Percentiles rank a stretch among this genome's conserved stretches.
phyloP scores from a whole-genome alignment of 2,888 invertebrate genomes.

The Sarcophaga caerulescens region DNA sequence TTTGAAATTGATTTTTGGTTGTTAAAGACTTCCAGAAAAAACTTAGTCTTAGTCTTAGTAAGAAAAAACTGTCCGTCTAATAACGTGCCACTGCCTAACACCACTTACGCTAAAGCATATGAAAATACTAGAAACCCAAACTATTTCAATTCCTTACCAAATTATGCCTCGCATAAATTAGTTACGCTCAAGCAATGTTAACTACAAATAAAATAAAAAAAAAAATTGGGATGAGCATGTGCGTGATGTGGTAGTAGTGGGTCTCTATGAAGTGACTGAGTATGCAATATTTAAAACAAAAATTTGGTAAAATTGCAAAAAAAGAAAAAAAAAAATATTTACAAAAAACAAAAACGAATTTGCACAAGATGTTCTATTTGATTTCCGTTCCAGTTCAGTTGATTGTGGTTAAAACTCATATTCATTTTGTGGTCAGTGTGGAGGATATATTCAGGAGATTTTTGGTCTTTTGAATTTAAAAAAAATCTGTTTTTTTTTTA shows the following conservation, averaged over 20 bases:
- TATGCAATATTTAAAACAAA: not conserved
- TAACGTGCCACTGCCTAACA: too few species aligned
- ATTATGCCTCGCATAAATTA: not conserved
- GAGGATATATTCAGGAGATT: not conserved
- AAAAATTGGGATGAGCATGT: not conserved
- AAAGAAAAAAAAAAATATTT: too few species aligned
- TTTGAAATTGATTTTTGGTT: too few species aligned
- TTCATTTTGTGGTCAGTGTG: conserved; percentile 13
- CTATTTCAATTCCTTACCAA: not conserved
- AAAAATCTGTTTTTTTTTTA: not conserved
- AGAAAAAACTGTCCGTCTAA: too few species aligned
- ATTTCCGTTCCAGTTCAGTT: conserved; percentile 17
- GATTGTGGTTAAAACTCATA: conserved; percentile 41
- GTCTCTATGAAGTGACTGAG: not conserved
- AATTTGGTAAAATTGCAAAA: not conserved
- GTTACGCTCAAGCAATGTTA: not conserved
- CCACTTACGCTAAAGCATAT: too few species aligned
- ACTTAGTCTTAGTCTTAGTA: too few species aligned
- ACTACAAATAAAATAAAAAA: not conserved
- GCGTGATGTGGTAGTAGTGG: not conserved
- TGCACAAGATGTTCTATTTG: not conserved
- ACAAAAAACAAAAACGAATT: not conserved
- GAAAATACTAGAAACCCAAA: too few species aligned
- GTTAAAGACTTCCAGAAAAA: too few species aligned
- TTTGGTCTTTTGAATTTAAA: not conserved